These are phyloP conservation scores for Thymallus thymallus DNA, from an alignment of 2,113 vertebrate species.

Conservation along the genomic window DNA sequence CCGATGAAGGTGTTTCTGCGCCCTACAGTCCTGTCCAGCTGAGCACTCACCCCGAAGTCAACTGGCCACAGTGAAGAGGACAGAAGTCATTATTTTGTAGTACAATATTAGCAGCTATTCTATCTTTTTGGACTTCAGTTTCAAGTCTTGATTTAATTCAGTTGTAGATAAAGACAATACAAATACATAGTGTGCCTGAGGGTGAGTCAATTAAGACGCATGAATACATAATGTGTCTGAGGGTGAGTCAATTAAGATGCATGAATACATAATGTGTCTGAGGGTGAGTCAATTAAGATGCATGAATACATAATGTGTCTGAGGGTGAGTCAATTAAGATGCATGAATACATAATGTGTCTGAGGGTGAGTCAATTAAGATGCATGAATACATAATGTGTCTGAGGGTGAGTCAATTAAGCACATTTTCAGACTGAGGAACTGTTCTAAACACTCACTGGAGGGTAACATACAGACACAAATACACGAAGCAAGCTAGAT, in stretches of 20 bases:
- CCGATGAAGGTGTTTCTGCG: conserved; percentile 93
- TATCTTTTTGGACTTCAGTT: not conserved
- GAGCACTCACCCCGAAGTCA: conserved; percentile 92
- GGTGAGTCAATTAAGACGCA: not conserved
- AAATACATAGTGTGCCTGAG: not conserved
- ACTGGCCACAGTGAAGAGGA: conserved; percentile 65
- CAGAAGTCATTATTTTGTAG: not conserved
- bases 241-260: too few relatives aligned
- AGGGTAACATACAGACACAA: not conserved
- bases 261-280: not conserved
- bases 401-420: not conserved
- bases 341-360: not conserved
- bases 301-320: not conserved
- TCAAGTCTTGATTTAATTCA: not conserved
- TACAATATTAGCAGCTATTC: not conserved
- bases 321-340: too few relatives aligned
- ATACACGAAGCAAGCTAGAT: too few relatives aligned
- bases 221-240: not conserved
- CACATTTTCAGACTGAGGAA: not conserved
- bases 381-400: not conserved
- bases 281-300: too few relatives aligned
- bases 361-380: too few relatives aligned
- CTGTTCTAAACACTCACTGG: not conserved
- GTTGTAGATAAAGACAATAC: not conserved
- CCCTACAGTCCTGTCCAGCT: conserved; percentile 88